Conservation (phyloP, 2,797 vertebrate genomes). For the Harpagifer antarcticus region DNA sequence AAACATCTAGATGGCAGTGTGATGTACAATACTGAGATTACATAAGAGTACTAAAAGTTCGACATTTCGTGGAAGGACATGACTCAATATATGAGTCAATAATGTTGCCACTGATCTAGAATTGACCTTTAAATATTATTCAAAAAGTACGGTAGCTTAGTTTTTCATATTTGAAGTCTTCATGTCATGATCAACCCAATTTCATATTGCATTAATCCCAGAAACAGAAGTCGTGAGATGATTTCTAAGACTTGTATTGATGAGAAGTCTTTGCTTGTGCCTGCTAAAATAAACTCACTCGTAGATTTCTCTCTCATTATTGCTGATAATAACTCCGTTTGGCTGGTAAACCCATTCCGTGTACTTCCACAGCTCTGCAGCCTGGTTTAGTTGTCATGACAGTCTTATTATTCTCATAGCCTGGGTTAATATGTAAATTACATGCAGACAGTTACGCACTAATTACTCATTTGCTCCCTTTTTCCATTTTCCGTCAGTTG, state of each 20-base stretch:
- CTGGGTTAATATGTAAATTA: constrained; percentile 30
- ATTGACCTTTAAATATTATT: not conserved
- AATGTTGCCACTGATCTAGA: not conserved
- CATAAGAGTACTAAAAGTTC: not conserved
- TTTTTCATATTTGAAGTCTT: constrained; percentile 8
- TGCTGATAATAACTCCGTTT: constrained; percentile 10
- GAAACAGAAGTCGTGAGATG: not conserved
- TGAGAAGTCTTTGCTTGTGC: not conserved
- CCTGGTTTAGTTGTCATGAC: constrained; percentile 16
- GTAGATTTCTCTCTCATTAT: constrained; percentile 5
- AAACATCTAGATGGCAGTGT: not conserved
- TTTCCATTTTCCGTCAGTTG: constrained; percentile 31
- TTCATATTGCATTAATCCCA: constrained; percentile 1
- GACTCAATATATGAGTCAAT: constrained; percentile 2
- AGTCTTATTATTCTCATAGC: constrained; percentile 3
- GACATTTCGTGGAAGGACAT: not conserved
- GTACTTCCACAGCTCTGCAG: not conserved
- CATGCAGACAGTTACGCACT: constrained; percentile 22
- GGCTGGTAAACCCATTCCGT: not conserved
- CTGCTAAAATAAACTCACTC: constrained; percentile 17
- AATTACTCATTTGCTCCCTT: constrained; percentile 49
- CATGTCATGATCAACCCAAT: not conserved
- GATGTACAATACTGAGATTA: too few relatives aligned
- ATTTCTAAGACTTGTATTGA: not conserved
- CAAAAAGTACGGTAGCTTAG: not conserved